Base-by-base conservation (phyloP, 2,113 vertebrate genomes). In the Mesoclemmys tuberculata region DNA sequence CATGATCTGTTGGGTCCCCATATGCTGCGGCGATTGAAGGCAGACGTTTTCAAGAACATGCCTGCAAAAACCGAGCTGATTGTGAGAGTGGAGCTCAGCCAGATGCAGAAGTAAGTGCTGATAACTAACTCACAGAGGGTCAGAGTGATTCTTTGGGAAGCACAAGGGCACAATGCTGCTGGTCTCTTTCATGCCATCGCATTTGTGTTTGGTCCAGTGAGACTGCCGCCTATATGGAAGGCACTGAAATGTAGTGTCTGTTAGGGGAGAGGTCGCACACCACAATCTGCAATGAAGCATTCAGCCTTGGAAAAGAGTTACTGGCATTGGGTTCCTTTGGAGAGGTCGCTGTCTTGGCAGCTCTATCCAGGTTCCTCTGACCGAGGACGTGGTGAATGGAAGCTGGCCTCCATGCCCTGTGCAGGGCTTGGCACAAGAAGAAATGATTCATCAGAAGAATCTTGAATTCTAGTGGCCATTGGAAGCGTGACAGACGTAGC, bases 21-120 rank as follows among this genome's bases (percentile, higher is more conserved):
- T 98, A 99, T 99, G 99, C 98, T 99, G 61, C 95, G 99, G 71
- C 98, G 99, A 84, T 98, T 99, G 92, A 99, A 99, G 97, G 99
- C 98, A 0, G 99, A 99, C 0, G 99, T 99, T 31, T 99, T 99
- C 97, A 99, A 99, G 98, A 99, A 99, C 98, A 99, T 99, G 99
- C 99, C 99, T 0, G 98, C 99, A 85, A 99, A 99, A 98, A 99
- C 99, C 0, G 99, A 99, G 98, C 98, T 99, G 92, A 99, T 99
- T 0, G 99, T 99, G 49, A 97, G 99, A 0, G 99, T 99, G 98
- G 99, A 99, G 97, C 99, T 99, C 75, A 99, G 99, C 96, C 99
- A 99, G 95, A 99, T 99, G 99, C 99, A 99, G 98, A 99, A 99
- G 99, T 99, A 96, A 98, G 98, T 87, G 24, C 12, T 1, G 4